Percentiles rank a stretch among this genome's conserved stretches.
Conservation (phyloP, 2,113 vertebrate species). For the Tichodroma muraria region DNA sequence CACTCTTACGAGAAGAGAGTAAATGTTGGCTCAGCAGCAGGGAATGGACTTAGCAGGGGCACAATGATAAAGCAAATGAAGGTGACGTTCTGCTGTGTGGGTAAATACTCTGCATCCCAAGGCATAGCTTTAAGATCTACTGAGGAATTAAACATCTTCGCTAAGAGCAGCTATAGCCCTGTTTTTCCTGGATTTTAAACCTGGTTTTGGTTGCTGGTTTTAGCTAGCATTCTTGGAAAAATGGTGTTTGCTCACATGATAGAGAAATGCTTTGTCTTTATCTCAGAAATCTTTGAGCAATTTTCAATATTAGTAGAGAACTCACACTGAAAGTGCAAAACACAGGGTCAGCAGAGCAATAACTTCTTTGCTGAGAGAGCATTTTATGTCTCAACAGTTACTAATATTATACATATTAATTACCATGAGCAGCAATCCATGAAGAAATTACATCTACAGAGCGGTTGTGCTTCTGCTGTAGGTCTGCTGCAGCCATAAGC, state of each 20-base stretch:
- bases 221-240: neutral
- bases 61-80: neutral
- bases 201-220: neutral
- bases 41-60: neutral
- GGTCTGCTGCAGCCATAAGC: neutral
- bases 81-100: neutral
- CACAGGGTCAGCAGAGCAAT: constrained; percentile 8
- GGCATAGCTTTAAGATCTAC: neutral
- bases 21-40: neutral
- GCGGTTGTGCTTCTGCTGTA: neutral
- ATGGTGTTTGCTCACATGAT: neutral
- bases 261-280: neutral
- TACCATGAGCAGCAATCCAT: constrained; percentile 15
- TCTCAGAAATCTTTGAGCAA: neutral
- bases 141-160: neutral
- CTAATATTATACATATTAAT: constrained; percentile 31
- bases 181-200: neutral
- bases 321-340: neutral
- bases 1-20: neutral
- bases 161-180: neutral
- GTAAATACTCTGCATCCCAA: neutral
- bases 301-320: constrained; percentile 7
- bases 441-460: neutral
- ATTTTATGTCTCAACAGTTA: constrained; percentile 16
- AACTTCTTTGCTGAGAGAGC: constrained; percentile 11